phyloP scores from a whole-genome alignment of 2,888 invertebrate genomes.

The Silvanus unidentatus region DNA sequence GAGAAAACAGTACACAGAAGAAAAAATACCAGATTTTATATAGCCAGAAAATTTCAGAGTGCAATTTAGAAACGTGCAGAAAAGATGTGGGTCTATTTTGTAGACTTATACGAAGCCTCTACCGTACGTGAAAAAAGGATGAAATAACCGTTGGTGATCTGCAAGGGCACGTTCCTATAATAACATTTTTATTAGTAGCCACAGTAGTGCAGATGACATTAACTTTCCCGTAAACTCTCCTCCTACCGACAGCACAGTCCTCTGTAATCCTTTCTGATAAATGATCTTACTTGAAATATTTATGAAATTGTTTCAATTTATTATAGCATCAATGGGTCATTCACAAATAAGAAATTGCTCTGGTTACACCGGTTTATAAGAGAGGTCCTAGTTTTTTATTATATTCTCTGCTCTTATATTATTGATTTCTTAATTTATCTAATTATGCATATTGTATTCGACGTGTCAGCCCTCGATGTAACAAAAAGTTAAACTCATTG shows the following conservation, averaged over 20 bases:
- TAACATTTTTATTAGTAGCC: constrained; percentile 44
- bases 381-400: no score
- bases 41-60: constrained; percentile 16
- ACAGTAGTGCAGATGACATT: constrained; percentile 41
- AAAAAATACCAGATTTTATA: no score
- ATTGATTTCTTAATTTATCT: no score
- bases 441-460: no score
- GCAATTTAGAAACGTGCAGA: constrained; percentile 18
- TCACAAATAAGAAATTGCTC: no score
- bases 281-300: constrained; percentile 34
- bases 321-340: constrained; percentile 4
- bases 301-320: constrained; percentile 35
- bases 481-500: no score
- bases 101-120: constrained; percentile 6
- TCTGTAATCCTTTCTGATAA: constrained; percentile 36
- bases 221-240: constrained; percentile 38
- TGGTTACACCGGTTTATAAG: no score
- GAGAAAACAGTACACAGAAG: no score
- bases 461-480: no score
- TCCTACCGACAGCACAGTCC: constrained; percentile 35
- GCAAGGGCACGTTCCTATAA: constrained; percentile 39
- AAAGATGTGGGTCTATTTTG: constrained; percentile 18
- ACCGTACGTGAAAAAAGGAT: constrained; percentile 21
- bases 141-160: constrained; percentile 22
- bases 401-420: no score